Conservation (phyloP, 1,140 invertebrate species). For the Trichonephila clavata region DNA sequence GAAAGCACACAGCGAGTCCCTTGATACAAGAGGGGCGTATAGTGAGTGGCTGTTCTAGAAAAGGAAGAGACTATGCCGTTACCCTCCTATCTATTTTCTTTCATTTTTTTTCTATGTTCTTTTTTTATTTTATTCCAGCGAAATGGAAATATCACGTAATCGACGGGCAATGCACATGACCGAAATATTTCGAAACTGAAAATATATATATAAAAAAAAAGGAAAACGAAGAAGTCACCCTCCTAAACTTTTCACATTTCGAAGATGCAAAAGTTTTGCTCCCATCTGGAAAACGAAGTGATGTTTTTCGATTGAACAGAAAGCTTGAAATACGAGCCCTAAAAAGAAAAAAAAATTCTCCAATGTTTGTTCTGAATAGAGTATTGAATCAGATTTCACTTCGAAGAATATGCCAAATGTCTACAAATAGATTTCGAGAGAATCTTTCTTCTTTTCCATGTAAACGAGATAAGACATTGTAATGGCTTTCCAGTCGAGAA, state of each 20-base stretch:
- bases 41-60: constrained; percentile 56
- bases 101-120: constrained; percentile 31
- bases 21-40: constrained; percentile 54
- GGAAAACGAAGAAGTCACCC: background rate
- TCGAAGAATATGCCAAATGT: constrained; percentile 66
- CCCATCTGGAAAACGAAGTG: constrained; percentile 75
- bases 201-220: constrained; percentile 16
- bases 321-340: constrained; percentile 74
- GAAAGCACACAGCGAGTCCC: constrained; percentile 67
- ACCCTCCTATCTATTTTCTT: constrained; percentile 62
- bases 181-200: constrained; percentile 70
- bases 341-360: constrained; percentile 39
- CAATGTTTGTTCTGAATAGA: constrained; percentile 69
- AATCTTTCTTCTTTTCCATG: constrained; percentile 28
- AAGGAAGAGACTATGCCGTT: constrained; percentile 43
- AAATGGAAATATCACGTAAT: constrained; percentile 77
- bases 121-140: constrained; percentile 75
- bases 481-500: background rate
- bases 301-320: constrained; percentile 74
- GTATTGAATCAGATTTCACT: constrained; percentile 76
- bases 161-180: constrained; percentile 75
- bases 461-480: background rate
- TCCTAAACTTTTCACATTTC: constrained; percentile 76
- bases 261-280: constrained; percentile 76
- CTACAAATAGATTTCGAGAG: constrained; percentile 71